These are phyloP conservation scores for Girardinichthys multiradiatus DNA, from an alignment of 2,113 vertebrate species.

Conservation along the genomic window DNA sequence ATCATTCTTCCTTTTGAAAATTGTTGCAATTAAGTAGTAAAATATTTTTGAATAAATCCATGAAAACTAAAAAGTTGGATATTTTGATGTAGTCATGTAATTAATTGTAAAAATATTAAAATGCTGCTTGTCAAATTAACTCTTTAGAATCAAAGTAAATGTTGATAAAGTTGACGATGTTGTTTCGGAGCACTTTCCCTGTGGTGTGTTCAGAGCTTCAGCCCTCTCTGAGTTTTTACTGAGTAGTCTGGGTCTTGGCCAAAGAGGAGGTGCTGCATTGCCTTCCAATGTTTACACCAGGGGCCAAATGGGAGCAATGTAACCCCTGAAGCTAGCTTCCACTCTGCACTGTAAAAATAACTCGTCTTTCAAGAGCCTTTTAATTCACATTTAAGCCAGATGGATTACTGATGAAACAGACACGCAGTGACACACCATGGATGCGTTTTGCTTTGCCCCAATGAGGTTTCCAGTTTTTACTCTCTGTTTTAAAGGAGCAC, in stretches of 20 bases:
- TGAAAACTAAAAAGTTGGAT: too few relatives aligned
- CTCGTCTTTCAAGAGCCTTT: constrained; percentile 20
- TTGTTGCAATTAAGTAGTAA: too few relatives aligned
- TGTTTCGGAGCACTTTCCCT: constrained; percentile 43
- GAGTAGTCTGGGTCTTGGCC: constrained; percentile 47
- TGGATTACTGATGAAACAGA: constrained; percentile 30
- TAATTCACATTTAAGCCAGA: constrained; percentile 22
- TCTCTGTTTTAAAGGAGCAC: constrained; percentile 9
- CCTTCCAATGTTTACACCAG: constrained; percentile 59
- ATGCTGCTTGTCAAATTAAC: too few relatives aligned
- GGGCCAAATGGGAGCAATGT: constrained; percentile 50
- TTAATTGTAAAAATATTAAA: too few relatives aligned
- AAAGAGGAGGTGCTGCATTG: constrained; percentile 42
- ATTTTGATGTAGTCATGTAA: too few relatives aligned
- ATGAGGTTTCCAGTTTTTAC: constrained; percentile 13
- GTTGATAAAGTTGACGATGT: too few relatives aligned
- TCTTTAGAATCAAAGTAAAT: too few relatives aligned
- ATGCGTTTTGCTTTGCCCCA: constrained; percentile 13
- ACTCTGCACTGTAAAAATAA: constrained; percentile 40
- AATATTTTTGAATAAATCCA: too few relatives aligned
- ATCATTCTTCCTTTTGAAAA: too few relatives aligned
- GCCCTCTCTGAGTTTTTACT: constrained; percentile 49
- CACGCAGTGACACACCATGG: constrained; percentile 17
- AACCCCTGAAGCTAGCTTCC: constrained; percentile 47
- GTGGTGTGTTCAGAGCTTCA: constrained; percentile 35